Conservation (phyloP, 2,113 vertebrate species). For the Oncorhynchus mykiss region DNA sequence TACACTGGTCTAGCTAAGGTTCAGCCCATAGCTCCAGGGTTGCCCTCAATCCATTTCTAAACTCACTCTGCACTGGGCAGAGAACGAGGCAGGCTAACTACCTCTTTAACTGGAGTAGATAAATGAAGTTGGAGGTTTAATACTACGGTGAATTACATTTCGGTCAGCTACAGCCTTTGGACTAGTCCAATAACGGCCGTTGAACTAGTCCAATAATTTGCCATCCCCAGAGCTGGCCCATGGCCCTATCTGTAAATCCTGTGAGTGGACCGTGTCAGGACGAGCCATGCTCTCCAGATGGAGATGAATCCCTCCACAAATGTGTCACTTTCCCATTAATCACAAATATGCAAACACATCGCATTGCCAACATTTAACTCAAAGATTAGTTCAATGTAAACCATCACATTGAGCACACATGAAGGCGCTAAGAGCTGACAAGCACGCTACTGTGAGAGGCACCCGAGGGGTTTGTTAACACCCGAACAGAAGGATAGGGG, state of each 20-base stretch:
- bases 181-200: background rate
- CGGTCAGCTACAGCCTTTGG: constrained; percentile 28
- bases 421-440: constrained; percentile 25
- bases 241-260: constrained; percentile 34
- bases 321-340: constrained; percentile 58
- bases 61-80: constrained; percentile 55
- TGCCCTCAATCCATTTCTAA: constrained; percentile 45
- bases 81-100: constrained; percentile 47
- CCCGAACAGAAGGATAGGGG: background rate
- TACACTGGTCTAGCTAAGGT: constrained; percentile 52
- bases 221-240: constrained; percentile 20
- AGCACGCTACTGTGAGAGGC: background rate
- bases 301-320: constrained; percentile 49
- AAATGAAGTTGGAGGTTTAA: constrained; percentile 24
- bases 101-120: constrained; percentile 43
- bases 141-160: constrained; percentile 20
- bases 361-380: constrained; percentile 11
- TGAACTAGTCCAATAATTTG: constrained; percentile 16
- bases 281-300: constrained; percentile 33
- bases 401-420: constrained; percentile 9
- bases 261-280: constrained; percentile 32
- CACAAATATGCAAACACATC: constrained; percentile 32
- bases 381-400: background rate
- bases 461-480: background rate
- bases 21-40: constrained; percentile 47